phyloP scores from a whole-genome alignment of 2,113 vertebrate species.

The Sinocyclocheilus grahami region DNA sequence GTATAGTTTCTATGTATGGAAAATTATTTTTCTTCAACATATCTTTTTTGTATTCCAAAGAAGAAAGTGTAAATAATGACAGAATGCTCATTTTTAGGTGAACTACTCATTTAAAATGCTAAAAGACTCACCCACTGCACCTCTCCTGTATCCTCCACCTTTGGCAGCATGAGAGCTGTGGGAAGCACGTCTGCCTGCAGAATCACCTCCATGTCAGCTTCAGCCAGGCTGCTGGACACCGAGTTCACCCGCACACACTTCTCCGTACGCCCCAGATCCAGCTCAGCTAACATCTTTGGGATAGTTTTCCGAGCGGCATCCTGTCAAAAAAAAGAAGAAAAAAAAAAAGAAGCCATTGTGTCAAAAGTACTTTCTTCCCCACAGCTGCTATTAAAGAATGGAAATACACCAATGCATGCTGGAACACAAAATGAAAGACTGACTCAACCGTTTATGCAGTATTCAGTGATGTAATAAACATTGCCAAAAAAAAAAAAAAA shows the following conservation, averaged over 20 bases:
- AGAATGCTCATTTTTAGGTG: background rate
- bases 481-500: background rate
- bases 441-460: constrained; percentile 17
- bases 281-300: constrained; percentile 80
- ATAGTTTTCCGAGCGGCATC: constrained; percentile 84
- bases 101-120: background rate
- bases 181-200: constrained; percentile 83
- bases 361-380: background rate
- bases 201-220: constrained; percentile 85
- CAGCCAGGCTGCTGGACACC: constrained; percentile 88
- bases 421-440: constrained; percentile 30
- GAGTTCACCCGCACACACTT: constrained; percentile 95
- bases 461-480: constrained; percentile 26
- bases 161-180: constrained; percentile 93
- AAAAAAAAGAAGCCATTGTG: background rate
- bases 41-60: no score
- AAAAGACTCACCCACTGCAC: constrained; percentile 83
- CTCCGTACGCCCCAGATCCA: constrained; percentile 85
- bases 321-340: constrained; percentile 63
- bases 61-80: no score
- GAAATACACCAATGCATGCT: background rate
- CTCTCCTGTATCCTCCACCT: constrained; percentile 87
- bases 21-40: no score
- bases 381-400: background rate
- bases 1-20: no score